Conservation (phyloP, 2,888 invertebrate genomes). For the Camptogramma bilineatum region DNA sequence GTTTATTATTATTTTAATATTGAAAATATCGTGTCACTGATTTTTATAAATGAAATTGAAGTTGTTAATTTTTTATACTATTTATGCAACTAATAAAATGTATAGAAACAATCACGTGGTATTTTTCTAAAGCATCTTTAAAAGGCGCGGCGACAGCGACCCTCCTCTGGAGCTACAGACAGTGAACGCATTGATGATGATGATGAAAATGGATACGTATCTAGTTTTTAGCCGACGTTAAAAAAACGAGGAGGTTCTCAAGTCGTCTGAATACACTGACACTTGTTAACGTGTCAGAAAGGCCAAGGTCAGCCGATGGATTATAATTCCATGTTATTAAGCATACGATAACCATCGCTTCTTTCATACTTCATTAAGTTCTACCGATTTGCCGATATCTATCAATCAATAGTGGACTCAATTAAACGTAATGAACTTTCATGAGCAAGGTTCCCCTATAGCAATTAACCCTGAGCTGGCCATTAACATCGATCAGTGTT, state of each 20-base stretch:
- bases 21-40: background rate
- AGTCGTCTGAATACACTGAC: no score
- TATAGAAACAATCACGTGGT: background rate
- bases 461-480: conserved; percentile 2
- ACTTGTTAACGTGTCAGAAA: no score
- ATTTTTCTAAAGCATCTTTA: no score
- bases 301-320: conserved; percentile 34
- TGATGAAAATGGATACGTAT: no score
- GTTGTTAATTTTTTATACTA: conserved; percentile 1
- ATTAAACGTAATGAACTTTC: background rate
- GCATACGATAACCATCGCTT: conserved; percentile 49
- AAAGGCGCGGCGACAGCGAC: no score
- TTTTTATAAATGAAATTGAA: conserved; percentile 15
- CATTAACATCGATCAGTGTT: conserved; percentile 1
- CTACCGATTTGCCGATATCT: background rate
- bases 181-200: no score
- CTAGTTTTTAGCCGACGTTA: no score
- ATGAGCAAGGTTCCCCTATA: background rate
- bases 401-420: background rate
- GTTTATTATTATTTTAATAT: background rate
- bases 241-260: no score
- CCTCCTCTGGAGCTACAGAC: no score
- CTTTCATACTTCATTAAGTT: background rate
- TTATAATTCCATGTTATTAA: conserved; percentile 44
- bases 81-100: conserved; percentile 3